These are phyloP conservation scores for Lemur catta DNA, from an alignment of 2,797 vertebrate species.

Conservation along the genomic window DNA sequence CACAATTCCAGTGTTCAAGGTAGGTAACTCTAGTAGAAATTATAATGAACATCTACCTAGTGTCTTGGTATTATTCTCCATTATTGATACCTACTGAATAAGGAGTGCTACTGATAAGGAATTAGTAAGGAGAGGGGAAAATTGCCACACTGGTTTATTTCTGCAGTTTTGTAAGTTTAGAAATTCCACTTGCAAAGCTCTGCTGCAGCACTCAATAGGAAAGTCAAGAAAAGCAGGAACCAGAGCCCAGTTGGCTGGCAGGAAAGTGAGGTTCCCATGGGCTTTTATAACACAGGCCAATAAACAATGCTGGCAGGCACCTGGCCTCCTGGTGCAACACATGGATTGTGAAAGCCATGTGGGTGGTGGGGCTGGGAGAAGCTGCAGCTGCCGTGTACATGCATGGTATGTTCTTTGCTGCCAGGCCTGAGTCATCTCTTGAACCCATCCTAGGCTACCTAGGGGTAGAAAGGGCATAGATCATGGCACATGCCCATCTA, in stretches of 20 bases:
- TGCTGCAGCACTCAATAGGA: not conserved
- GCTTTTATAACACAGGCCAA: not conserved
- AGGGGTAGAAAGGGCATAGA: not conserved
- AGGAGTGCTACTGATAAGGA: not conserved
- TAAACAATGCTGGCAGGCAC: constrained; percentile 39
- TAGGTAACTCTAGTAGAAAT: not conserved
- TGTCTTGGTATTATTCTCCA: not conserved
- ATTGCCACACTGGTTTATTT: not conserved
- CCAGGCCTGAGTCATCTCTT: constrained; percentile 54
- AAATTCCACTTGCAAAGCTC: not conserved
- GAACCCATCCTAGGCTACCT: not conserved
- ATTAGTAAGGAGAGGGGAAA: not conserved
- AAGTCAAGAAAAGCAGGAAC: not conserved
- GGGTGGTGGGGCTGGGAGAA: not conserved
- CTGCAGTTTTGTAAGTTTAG: not conserved
- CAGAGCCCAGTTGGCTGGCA: not conserved
- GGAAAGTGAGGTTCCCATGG: constrained; percentile 37
- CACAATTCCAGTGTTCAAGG: not conserved
- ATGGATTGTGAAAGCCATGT: not conserved
- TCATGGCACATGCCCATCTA: not conserved
- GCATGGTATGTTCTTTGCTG: not conserved
- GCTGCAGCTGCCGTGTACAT: not conserved
- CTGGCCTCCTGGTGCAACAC: not conserved
- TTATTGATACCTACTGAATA: not conserved
- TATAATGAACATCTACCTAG: not conserved